phyloP scores from a whole-genome alignment of 2,888 invertebrate species.

The Pollenia labialis region DNA sequence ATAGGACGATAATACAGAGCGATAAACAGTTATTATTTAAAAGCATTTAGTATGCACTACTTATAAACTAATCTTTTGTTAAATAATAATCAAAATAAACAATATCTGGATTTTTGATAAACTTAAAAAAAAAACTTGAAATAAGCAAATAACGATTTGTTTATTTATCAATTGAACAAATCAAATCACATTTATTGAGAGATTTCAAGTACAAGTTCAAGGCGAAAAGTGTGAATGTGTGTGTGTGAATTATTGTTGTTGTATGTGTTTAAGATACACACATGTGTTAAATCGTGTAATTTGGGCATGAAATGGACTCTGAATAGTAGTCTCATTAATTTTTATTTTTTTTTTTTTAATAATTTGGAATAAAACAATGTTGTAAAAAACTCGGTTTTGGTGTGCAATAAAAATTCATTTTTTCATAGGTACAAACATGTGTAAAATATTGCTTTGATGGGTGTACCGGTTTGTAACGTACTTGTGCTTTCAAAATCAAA shows the following conservation, averaged over 20 bases:
- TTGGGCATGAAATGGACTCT: too few species aligned
- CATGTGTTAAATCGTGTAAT: too few species aligned
- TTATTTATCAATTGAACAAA: constrained; percentile 5
- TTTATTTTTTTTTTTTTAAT: neutral
- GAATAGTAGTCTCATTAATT: too few species aligned
- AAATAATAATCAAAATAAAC: too few species aligned
- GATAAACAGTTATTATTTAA: neutral
- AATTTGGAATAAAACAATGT: neutral
- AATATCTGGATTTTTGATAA: too few species aligned
- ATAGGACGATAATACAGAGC: neutral
- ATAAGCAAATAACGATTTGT: neutral
- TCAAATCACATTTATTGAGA: neutral
- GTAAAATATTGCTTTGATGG: constrained; percentile 14
- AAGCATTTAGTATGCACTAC: neutral
- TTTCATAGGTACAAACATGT: neutral
- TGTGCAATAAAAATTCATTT: constrained; percentile 4
- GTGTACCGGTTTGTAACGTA: constrained; percentile 36
- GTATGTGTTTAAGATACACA: too few species aligned
- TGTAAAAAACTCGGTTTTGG: neutral
- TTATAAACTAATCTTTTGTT: neutral
- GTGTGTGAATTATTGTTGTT: neutral
- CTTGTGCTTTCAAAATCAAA: constrained; percentile 56
- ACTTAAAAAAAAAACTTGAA: too few species aligned
- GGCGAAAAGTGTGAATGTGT: constrained; percentile 17
- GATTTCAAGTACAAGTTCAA: constrained; percentile 57